Percentiles rank a stretch among this genome's conserved stretches.
Evolutionary conservation across 1,140 invertebrate genomes (phyloP).

Genomic region (Atta colombica): DNA sequence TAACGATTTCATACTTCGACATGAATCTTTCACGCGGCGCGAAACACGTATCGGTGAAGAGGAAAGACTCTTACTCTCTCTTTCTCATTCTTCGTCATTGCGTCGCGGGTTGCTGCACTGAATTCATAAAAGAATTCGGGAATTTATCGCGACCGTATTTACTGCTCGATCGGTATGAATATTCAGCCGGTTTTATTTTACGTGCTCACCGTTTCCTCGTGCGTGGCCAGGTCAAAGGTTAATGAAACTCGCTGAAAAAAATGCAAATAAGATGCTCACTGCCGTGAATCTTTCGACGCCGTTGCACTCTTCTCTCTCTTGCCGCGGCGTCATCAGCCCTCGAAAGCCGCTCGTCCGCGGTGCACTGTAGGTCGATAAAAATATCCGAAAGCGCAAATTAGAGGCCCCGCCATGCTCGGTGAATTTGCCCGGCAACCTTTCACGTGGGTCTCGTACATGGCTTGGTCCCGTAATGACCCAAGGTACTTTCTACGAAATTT

Average conservation of each 20-base stretch:
- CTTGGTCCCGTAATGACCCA: constrained; percentile 22
- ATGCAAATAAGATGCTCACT: constrained; percentile 76
- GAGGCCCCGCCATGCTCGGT: constrained; percentile 49
- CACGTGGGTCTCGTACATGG: not conserved
- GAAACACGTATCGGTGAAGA: not conserved
- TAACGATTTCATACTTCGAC: constrained; percentile 71
- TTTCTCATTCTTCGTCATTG: not conserved
- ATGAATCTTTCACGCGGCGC: constrained; percentile 17
- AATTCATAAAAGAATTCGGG: constrained; percentile 66
- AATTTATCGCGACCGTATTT: constrained; percentile 79
- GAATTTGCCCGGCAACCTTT: constrained; percentile 64
- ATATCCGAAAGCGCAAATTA: constrained; percentile 69
- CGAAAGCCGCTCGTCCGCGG: constrained; percentile 29
- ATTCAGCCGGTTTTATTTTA: constrained; percentile 79
- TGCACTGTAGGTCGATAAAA: constrained; percentile 66
- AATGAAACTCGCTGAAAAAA: constrained; percentile 81
- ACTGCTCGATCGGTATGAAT: constrained; percentile 76
- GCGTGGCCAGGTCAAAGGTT: constrained; percentile 75
- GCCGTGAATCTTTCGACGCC: constrained; percentile 20
- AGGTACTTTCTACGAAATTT: constrained; percentile 40
- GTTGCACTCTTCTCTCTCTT: not conserved
- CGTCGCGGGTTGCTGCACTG: not conserved
- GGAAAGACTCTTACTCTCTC: not conserved
- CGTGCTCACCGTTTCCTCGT: constrained; percentile 77
- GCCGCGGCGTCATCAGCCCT: constrained; percentile 29